Evolutionary conservation across 2,888 invertebrate genomes (phyloP).

Genomic region (Parnassius mnemosyne): DNA sequence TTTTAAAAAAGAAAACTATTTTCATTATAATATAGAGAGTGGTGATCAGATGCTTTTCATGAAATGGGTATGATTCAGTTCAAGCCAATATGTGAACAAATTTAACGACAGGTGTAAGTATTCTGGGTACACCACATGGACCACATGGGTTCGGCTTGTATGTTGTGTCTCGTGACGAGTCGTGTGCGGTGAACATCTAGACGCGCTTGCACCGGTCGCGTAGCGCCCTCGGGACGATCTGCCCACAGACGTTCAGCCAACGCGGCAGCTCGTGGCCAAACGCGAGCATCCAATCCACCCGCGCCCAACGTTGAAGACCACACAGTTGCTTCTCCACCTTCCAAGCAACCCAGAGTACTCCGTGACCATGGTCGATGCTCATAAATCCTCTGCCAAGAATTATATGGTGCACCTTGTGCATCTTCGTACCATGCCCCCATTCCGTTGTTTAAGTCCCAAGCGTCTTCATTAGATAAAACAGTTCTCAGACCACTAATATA

Average conservation of each 20-base stretch:
- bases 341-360: slow-evolving; percentile 56
- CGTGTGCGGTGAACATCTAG: slow-evolving; percentile 83
- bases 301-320: slow-evolving; percentile 89
- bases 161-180: slow-evolving; percentile 75
- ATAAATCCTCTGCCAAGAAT: slow-evolving; percentile 91
- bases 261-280: slow-evolving; percentile 91
- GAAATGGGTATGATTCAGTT: too few species aligned
- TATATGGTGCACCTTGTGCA: slow-evolving; percentile 88
- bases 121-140: slow-evolving; percentile 88
- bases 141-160: slow-evolving; percentile 84
- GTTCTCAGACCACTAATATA: slow-evolving; percentile 81
- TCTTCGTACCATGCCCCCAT: slow-evolving; percentile 89
- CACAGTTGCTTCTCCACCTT: slow-evolving; percentile 89
- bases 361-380: slow-evolving; percentile 85
- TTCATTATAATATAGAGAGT: too few species aligned
- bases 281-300: slow-evolving; percentile 84
- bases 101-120: slow-evolving; percentile 81
- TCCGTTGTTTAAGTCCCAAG: slow-evolving; percentile 92
- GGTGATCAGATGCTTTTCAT: too few species aligned
- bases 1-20: too few species aligned
- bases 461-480: slow-evolving; percentile 90
- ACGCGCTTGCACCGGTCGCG: slow-evolving; percentile 82
- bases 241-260: slow-evolving; percentile 89
- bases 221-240: slow-evolving; percentile 73
- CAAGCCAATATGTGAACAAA: slow-evolving; percentile 1